phyloP scores from a whole-genome alignment of 1,140 invertebrate species.

The Pinna nobilis region DNA sequence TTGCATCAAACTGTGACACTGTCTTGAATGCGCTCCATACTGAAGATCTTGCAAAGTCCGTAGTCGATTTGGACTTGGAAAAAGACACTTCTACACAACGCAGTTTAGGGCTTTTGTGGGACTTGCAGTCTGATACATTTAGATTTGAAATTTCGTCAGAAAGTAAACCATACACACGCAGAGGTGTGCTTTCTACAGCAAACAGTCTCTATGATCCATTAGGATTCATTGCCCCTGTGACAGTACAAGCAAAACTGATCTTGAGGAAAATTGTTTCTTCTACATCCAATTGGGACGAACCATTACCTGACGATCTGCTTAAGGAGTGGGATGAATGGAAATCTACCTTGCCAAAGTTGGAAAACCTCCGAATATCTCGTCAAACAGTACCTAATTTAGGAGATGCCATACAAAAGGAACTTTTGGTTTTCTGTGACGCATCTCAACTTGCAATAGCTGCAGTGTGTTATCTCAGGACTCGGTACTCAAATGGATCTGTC shows the following conservation, averaged over 20 bases:
- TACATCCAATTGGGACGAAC: constrained; percentile 43
- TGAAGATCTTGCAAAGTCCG: constrained; percentile 29
- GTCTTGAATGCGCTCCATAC: constrained; percentile 25
- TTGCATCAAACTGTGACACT: constrained; percentile 30
- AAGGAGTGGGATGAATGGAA: constrained; percentile 40
- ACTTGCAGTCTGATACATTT: constrained; percentile 35
- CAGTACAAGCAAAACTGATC: constrained; percentile 41
- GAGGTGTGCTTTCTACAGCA: constrained; percentile 12
- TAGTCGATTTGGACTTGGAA: constrained; percentile 32
- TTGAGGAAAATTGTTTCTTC: constrained; percentile 24
- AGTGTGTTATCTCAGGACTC: constrained; percentile 17
- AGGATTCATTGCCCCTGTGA: constrained; percentile 26
- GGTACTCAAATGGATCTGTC: not conserved
- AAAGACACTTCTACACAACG: constrained; percentile 32
- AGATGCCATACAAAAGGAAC: not conserved
- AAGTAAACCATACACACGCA: constrained; percentile 11
- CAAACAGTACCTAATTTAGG: constrained; percentile 15
- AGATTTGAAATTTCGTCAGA: constrained; percentile 19
- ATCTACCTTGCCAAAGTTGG: not conserved
- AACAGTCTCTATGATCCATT: constrained; percentile 26
- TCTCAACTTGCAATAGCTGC: constrained; percentile 31
- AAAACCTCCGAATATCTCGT: constrained; percentile 22
- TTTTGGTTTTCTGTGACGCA: constrained; percentile 20
- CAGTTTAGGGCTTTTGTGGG: constrained; percentile 37
- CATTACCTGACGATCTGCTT: constrained; percentile 19